Conservation (phyloP, 2,888 invertebrate genomes). For the Acrobasis consociella region DNA sequence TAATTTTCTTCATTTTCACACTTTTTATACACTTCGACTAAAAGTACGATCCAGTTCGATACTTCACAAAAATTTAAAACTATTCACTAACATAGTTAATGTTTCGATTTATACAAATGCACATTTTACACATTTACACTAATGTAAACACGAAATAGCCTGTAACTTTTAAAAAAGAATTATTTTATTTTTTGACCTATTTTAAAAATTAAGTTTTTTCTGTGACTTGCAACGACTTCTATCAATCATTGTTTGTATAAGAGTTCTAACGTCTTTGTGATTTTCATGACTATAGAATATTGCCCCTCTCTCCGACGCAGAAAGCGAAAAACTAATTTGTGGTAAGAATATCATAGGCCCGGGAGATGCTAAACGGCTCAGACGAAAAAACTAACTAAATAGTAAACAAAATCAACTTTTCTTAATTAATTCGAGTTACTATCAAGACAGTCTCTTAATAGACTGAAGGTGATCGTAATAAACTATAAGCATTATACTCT, state of each 20-base stretch:
- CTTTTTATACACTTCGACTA: conserved; percentile 1
- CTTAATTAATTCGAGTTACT: neutral
- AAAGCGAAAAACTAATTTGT: too few species aligned
- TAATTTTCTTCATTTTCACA: conserved; percentile 67
- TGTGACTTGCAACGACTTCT: too few species aligned
- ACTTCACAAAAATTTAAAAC: neutral
- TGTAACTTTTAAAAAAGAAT: neutral
- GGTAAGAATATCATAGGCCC: too few species aligned
- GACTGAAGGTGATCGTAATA: conserved; percentile 1
- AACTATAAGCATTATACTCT: neutral
- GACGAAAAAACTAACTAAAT: too few species aligned
- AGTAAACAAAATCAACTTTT: neutral
- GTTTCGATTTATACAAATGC: neutral
- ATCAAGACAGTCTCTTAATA: neutral
- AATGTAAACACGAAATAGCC: neutral
- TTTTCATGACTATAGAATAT: too few species aligned
- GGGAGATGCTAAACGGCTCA: too few species aligned
- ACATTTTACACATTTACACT: neutral
- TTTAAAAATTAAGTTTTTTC: too few species aligned
- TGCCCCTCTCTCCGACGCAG: too few species aligned
- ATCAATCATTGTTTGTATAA: too few species aligned
- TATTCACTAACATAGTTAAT: conserved; percentile 10
- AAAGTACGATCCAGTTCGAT: neutral
- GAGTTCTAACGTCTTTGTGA: too few species aligned
- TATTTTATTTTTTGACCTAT: neutral